phyloP scores from a whole-genome alignment of 2,113 vertebrate genomes.

The Oncorhynchus nerka region DNA sequence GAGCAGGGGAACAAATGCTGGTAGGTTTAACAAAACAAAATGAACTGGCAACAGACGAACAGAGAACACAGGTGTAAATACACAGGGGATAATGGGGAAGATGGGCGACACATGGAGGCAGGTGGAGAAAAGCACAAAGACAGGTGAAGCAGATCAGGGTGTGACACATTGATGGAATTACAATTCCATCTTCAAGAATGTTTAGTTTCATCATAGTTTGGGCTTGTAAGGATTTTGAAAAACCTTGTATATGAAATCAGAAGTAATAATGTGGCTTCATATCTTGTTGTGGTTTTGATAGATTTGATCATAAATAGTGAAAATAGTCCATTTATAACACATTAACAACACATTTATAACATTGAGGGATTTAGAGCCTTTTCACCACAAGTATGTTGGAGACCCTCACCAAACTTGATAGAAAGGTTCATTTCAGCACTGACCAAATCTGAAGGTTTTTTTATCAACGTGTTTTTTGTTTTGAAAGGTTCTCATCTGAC shows the following conservation, averaged over 20 bases:
- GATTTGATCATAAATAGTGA: neutral
- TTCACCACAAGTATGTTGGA: conserved; percentile 7
- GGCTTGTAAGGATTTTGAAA: neutral
- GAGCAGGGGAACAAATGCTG: too few species aligned
- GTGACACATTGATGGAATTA: neutral
- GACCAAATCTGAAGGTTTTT: conserved; percentile 37
- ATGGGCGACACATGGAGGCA: too few species aligned
- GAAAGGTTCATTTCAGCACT: conserved; percentile 37
- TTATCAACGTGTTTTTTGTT: neutral
- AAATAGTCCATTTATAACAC: neutral
- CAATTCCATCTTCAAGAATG: conserved; percentile 6
- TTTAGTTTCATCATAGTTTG: conserved; percentile 2
- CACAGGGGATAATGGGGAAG: too few species aligned
- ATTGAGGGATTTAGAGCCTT: neutral
- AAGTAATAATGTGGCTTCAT: conserved; percentile 25
- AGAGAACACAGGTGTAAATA: too few species aligned
- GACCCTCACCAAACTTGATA: neutral
- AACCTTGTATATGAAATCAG: neutral
- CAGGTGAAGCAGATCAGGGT: too few species aligned
- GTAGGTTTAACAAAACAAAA: too few species aligned
- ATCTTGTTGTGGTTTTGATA: conserved; percentile 27
- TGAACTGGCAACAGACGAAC: too few species aligned
- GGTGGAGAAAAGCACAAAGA: too few species aligned
- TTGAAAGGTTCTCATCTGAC: conserved; percentile 56
- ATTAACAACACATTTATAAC: neutral